Evolutionary conservation across 2,888 invertebrate genomes (phyloP), one percentile per base, ranked within the genome.

Genomic region (Petrolisthes manimaculis): DNA sequence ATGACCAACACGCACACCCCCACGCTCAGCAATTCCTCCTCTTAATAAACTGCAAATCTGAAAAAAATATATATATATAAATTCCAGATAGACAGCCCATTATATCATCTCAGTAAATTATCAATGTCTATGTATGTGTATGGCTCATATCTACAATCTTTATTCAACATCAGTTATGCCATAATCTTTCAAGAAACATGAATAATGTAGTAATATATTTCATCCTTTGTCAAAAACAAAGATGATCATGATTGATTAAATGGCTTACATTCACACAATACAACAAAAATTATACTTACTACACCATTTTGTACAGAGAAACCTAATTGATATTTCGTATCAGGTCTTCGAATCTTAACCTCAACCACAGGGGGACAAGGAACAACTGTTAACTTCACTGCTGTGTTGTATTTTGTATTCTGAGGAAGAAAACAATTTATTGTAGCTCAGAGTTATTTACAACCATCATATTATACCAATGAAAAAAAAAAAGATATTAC

Each of bases 271-370:
- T 78, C 61, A 18, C 37, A 86, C 5, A 86, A 54, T 12, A 9
- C 14, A 69, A 80, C 69, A 9, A 56, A 9, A n/a, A 54, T 56
- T 37, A 84, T 88, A 94, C 95, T 94, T 93, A 97, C 97, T 94
- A 99, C 99, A 92, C 99, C 99, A 94, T 99, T 99, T 94, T 99
- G 99, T 92, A 99, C 99, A 94, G 99, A 99, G 94, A 99, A 99
- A 82, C 99, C 99, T 86, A 99, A 95, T 94, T 99, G 99, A 94
- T 99, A 99, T 94, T 99, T 99, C 90, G 99, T 99, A 94, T 99
- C 99, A 0, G 99, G 99, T 92, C 99, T 95, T 93, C 99, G 99
- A 92, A 99, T 99, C 94, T 98, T 97, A 91, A 99, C 99, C 94
- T 99, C 99, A 75, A 99, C 99, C 79, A 99, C 99, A 84, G 99